Conservation (phyloP, 2,113 vertebrate species). For the Salvelinus sp. region DNA sequence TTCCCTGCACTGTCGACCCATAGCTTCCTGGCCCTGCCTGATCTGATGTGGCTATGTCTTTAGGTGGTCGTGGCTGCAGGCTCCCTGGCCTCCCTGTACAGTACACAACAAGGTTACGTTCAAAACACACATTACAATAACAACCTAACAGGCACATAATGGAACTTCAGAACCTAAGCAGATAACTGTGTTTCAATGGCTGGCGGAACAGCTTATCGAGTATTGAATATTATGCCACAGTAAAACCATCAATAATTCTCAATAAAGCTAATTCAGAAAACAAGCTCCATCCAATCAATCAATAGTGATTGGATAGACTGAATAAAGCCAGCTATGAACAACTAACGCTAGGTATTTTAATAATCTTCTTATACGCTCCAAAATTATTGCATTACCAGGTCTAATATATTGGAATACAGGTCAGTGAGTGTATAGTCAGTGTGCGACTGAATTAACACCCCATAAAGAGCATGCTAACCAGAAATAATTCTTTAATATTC, state of each 20-base stretch:
- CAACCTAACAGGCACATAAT: neutral
- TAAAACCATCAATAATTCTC: slow-evolving; percentile 24
- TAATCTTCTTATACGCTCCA: neutral
- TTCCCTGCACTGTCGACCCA: slow-evolving; percentile 27
- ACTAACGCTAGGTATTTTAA: slow-evolving; percentile 40
- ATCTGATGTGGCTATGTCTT: slow-evolving; percentile 55
- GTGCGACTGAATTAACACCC: neutral
- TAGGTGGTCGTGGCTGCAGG: slow-evolving; percentile 68
- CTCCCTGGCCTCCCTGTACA: slow-evolving; percentile 65
- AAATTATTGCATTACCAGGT: slow-evolving; percentile 39
- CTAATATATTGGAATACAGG: slow-evolving; percentile 37
- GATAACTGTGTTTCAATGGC: too few species aligned
- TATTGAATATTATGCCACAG: slow-evolving; percentile 27
- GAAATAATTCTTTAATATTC: neutral
- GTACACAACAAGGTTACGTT: slow-evolving; percentile 10
- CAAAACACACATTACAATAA: neutral
- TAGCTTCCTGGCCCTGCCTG: slow-evolving; percentile 55
- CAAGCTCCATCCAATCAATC: slow-evolving; percentile 48
- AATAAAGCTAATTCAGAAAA: slow-evolving; percentile 29
- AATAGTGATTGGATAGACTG: slow-evolving; percentile 15
- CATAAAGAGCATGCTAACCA: neutral
- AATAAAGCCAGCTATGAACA: slow-evolving; percentile 42
- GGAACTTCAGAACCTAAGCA: neutral
- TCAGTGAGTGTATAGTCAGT: neutral
- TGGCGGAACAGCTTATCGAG: too few species aligned